Percentiles rank a stretch among this genome's conserved stretches.
Evolutionary conservation across 2,797 vertebrate species (phyloP).

Genomic region (Gymnothorax javanicus): DNA sequence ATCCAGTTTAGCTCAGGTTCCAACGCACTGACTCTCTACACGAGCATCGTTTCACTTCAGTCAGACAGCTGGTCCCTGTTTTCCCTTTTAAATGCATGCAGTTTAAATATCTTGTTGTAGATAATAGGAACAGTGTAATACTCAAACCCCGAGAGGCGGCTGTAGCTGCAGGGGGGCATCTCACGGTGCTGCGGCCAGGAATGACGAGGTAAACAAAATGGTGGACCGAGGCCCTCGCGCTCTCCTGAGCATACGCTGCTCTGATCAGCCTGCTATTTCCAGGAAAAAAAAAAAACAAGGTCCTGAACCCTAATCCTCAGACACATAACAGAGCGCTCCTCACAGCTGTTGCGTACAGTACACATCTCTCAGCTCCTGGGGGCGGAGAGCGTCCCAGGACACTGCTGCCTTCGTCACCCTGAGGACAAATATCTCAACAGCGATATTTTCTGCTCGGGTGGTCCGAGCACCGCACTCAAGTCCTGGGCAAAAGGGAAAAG

Average conservation of each 20-base stretch:
- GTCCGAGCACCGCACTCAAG: constrained; percentile 78
- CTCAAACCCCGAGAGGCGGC: constrained; percentile 69
- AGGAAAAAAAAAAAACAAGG: constrained; percentile 78
- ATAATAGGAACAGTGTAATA: constrained; percentile 59
- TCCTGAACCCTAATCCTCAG: constrained; percentile 87
- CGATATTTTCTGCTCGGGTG: constrained; percentile 90
- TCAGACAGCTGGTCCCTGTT: constrained; percentile 61
- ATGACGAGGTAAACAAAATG: constrained; percentile 80
- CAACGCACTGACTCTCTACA: constrained; percentile 54
- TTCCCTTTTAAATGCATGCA: constrained; percentile 56
- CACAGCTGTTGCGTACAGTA: constrained; percentile 86
- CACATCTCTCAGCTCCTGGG: constrained; percentile 79
- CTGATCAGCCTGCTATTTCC: constrained; percentile 87
- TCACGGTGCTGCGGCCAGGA: constrained; percentile 81
- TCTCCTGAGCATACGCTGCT: constrained; percentile 80
- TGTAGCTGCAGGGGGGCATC: constrained; percentile 76
- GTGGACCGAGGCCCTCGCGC: constrained; percentile 83
- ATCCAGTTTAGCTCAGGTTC: constrained; percentile 55
- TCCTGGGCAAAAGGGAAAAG: constrained; percentile 81
- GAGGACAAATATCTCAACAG: constrained; percentile 93
- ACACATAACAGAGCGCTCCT: constrained; percentile 89
- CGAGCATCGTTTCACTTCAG: constrained; percentile 53
- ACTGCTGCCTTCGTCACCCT: constrained; percentile 88
- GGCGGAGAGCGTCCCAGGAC: constrained; percentile 87
- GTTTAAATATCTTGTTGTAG: constrained; percentile 63